Conservation (phyloP, 1,140 invertebrate species). For the Macrotrachela quadricornifera region DNA sequence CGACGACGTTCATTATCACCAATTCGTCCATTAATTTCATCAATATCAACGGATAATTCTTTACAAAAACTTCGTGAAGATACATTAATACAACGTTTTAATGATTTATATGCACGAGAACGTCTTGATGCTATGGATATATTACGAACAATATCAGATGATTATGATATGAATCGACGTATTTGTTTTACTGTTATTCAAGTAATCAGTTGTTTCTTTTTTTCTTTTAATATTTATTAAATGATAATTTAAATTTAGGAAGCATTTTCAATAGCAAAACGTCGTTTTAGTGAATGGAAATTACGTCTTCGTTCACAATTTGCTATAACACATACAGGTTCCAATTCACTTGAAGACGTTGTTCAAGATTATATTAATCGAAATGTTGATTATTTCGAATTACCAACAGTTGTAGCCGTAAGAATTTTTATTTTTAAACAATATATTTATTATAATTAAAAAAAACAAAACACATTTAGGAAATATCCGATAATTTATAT, state of each 20-base stretch:
- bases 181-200: conserved; percentile 23
- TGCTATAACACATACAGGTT: conserved; percentile 20
- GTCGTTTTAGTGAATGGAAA: conserved; percentile 28
- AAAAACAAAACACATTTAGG: conserved; percentile 14
- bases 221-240: neutral
- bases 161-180: conserved; percentile 27
- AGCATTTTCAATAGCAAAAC: conserved; percentile 24
- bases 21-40: neutral
- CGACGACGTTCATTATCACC: neutral
- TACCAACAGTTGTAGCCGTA: conserved; percentile 23
- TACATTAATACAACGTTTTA: conserved; percentile 18
- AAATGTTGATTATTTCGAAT: conserved; percentile 27
- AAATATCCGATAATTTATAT: conserved; percentile 24
- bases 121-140: conserved; percentile 27
- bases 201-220: conserved; percentile 11
- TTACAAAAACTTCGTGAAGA: conserved; percentile 1
- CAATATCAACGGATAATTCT: neutral
- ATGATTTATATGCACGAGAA: conserved; percentile 25
- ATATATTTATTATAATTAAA: neutral
- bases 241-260: conserved; percentile 15
- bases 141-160: conserved; percentile 20
- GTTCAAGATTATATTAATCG: conserved; percentile 30
- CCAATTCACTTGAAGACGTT: conserved; percentile 28
- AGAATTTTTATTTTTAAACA: conserved; percentile 4
- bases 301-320: conserved; percentile 26